phyloP scores from a whole-genome alignment of 2,888 invertebrate species.

The Ethmia dodecea region DNA sequence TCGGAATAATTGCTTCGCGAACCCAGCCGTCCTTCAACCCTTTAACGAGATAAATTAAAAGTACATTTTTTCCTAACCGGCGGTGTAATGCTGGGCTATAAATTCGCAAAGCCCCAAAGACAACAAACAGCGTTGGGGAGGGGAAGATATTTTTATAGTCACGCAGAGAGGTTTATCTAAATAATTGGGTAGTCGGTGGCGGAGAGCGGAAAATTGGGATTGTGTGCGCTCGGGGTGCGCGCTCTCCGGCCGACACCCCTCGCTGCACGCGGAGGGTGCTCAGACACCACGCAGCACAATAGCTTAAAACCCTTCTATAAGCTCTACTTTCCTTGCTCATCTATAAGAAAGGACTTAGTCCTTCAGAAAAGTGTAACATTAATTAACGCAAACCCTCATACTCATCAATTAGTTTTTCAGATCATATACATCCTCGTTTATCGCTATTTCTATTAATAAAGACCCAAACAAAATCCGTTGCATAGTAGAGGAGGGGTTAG shows the following conservation, averaged over 20 bases:
- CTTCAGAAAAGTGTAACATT: too few relatives aligned
- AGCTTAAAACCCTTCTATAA: too few relatives aligned
- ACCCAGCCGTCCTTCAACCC: conserved; percentile 74
- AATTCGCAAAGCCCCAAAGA: conserved; percentile 76
- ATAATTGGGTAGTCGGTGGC: conserved; percentile 76
- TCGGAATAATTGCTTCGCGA: conserved; percentile 74
- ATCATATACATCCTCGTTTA: too few relatives aligned
- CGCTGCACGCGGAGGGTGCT: neutral
- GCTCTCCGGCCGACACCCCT: conserved; percentile 1
- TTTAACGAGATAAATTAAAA: conserved; percentile 79
- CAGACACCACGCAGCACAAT: too few relatives aligned
- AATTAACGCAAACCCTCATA: too few relatives aligned
- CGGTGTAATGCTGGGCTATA: conserved; percentile 67
- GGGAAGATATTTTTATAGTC: conserved; percentile 74
- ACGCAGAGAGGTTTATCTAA: conserved; percentile 77
- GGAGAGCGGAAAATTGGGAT: conserved; percentile 76
- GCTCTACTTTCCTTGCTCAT: too few relatives aligned
- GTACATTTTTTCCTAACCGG: conserved; percentile 76
- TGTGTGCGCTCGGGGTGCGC: conserved; percentile 5
- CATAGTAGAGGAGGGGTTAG: too few relatives aligned
- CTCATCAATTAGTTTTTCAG: too few relatives aligned
- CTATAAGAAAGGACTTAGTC: too few relatives aligned
- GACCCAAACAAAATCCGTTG: too few relatives aligned
- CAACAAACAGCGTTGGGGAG: conserved; percentile 62
- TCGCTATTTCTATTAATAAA: too few relatives aligned